These are phyloP conservation scores for Papilio polytes DNA, from an alignment of 1,140 invertebrate species.

Conservation along the genomic window DNA sequence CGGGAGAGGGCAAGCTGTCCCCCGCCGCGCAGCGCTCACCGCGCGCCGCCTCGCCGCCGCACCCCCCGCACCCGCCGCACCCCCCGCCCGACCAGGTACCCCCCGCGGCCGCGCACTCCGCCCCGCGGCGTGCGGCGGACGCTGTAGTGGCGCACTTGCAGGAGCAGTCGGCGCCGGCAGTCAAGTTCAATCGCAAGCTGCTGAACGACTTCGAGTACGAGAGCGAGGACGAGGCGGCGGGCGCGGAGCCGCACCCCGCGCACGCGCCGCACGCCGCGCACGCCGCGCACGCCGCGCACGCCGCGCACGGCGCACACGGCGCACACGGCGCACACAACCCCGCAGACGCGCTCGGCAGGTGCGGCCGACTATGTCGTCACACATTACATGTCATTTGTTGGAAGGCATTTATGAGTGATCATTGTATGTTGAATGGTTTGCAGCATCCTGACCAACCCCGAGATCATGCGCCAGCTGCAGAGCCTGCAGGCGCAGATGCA, in stretches of 20 bases:
- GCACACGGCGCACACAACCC: conserved; percentile 46
- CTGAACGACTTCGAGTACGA: conserved; percentile 83
- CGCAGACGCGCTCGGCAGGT: conserved; percentile 77
- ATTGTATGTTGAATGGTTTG: conserved; percentile 54
- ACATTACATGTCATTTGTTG: background rate
- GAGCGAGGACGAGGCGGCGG: conserved; percentile 73
- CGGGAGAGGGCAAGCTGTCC: conserved; percentile 64
- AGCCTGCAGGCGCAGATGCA: conserved; percentile 85
- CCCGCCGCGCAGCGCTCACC: conserved; percentile 66
- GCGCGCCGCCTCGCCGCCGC: conserved; percentile 38
- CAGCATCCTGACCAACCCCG: conserved; percentile 89
- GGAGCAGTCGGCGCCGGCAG: conserved; percentile 63
- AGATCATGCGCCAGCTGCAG: conserved; percentile 89
- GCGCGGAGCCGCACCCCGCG: conserved; percentile 44
- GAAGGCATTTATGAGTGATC: no score
- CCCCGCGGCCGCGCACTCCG: background rate
- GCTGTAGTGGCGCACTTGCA: conserved; percentile 51
- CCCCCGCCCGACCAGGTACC: conserved; percentile 54
- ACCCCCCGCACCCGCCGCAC: conserved; percentile 28
- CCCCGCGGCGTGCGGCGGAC: background rate
- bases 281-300: no score
- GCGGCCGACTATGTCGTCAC: background rate
- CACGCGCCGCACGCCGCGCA: conserved; percentile 28
- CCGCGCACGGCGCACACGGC: no score
- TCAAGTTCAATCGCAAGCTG: conserved; percentile 79